phyloP scores from a whole-genome alignment of 2,113 vertebrate species.

The Calyptommatus sinebrachiatus region DNA sequence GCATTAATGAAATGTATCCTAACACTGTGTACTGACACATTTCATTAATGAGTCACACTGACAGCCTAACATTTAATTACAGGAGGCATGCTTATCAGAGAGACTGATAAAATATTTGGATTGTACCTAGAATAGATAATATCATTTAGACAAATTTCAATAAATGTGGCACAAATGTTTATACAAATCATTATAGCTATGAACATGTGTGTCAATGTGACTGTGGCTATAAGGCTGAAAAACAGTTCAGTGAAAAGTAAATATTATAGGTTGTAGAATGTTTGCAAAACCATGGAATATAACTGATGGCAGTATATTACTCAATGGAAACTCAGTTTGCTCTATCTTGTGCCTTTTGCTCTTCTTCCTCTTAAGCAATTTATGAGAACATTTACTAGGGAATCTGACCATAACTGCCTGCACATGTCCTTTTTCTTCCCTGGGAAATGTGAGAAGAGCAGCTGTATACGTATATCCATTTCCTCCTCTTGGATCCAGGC shows the following conservation, averaged over 20 bases:
- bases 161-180: neutral
- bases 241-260: neutral
- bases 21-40: slow-evolving; percentile 59
- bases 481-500: neutral
- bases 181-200: neutral
- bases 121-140: slow-evolving; percentile 24
- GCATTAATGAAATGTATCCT: slow-evolving; percentile 77
- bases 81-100: slow-evolving; percentile 57
- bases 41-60: slow-evolving; percentile 70
- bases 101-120: slow-evolving; percentile 56
- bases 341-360: neutral
- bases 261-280: neutral
- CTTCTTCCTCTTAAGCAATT: neutral
- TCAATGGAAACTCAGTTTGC: neutral
- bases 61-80: slow-evolving; percentile 76
- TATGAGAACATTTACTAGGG: neutral
- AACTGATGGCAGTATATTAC: neutral
- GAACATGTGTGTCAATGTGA: neutral
- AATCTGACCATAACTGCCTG: neutral
- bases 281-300: neutral
- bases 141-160: neutral
- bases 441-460: neutral
- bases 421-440: neutral
- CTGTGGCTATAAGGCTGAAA: neutral
- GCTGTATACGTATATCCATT: neutral